Evolutionary conservation across 2,888 invertebrate species (phyloP).

Genomic region (Caenorhabditis sp.): DNA sequence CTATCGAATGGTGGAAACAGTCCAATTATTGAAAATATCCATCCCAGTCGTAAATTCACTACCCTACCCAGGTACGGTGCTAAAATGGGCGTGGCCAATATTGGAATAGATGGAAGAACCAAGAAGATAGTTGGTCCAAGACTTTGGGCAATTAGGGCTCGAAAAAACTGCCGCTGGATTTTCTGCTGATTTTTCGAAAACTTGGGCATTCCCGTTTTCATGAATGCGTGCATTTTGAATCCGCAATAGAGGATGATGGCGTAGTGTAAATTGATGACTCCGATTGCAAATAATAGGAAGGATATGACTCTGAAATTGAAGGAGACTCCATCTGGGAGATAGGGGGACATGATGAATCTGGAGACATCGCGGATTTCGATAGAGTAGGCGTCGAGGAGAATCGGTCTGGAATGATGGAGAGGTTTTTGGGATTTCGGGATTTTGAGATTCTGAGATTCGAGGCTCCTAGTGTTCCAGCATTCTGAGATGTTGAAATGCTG

Average conservation of each 20-base stretch:
- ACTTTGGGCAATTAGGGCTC: conserved; percentile 1
- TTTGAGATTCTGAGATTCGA: no score
- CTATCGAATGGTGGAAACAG: conserved; percentile 23
- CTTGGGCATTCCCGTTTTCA: not conserved
- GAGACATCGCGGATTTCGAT: not conserved
- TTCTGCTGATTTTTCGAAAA: not conserved
- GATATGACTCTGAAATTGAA: not conserved
- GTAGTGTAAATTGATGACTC: conserved; percentile 15
- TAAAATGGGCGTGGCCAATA: not conserved
- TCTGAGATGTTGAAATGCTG: no score
- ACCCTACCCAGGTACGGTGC: not conserved
- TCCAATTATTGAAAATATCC: conserved; percentile 1
- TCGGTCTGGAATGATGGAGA: conserved; percentile 3
- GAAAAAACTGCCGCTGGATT: conserved; percentile 18
- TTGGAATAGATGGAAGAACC: not conserved
- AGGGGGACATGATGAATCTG: not conserved
- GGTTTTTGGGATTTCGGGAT: no score
- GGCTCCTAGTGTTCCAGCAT: no score
- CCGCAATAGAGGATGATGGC: conserved; percentile 10
- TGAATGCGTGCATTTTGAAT: not conserved
- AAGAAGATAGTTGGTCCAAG: not conserved
- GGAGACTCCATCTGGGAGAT: not conserved
- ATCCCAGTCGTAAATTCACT: not conserved
- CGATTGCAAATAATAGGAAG: not conserved
- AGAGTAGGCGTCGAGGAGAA: not conserved